Conservation (phyloP, 2,888 invertebrate species). For the Axea sp. region DNA sequence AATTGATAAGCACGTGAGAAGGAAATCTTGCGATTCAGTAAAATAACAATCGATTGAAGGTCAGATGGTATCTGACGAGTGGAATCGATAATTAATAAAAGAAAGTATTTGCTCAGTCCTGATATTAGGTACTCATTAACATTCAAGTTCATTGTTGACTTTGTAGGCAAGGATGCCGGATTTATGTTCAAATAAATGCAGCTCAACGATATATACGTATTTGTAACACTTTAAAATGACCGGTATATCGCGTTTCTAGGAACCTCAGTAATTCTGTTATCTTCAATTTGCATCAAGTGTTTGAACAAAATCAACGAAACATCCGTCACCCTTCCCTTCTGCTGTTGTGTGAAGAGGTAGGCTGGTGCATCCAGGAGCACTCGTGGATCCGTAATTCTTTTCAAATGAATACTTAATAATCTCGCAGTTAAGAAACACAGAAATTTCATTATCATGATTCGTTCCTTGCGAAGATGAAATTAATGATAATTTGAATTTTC, state of each 20-base stretch:
- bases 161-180: constrained; percentile 58
- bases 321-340: constrained; percentile 66
- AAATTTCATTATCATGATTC: background rate
- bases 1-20: constrained; percentile 25
- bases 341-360: constrained; percentile 57
- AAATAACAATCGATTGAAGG: constrained; percentile 24
- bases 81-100: constrained; percentile 11
- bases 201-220: constrained; percentile 24
- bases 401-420: constrained; percentile 21
- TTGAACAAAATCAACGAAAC: constrained; percentile 32
- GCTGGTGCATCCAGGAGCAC: constrained; percentile 60
- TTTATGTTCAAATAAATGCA: constrained; percentile 37
- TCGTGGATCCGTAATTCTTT: constrained; percentile 24
- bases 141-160: constrained; percentile 52
- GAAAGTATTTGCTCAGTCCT: constrained; percentile 62
- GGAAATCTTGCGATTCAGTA: constrained; percentile 18
- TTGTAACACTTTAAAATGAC: constrained; percentile 20
- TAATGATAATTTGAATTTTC: background rate
- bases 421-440: constrained; percentile 17
- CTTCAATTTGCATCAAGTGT: constrained; percentile 27
- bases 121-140: constrained; percentile 60
- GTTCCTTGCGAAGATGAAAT: background rate
- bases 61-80: constrained; percentile 6
- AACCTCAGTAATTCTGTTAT: constrained; percentile 48
- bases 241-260: constrained; percentile 36